phyloP scores from a whole-genome alignment of 2,888 invertebrate genomes.

The Tachina grossa region DNA sequence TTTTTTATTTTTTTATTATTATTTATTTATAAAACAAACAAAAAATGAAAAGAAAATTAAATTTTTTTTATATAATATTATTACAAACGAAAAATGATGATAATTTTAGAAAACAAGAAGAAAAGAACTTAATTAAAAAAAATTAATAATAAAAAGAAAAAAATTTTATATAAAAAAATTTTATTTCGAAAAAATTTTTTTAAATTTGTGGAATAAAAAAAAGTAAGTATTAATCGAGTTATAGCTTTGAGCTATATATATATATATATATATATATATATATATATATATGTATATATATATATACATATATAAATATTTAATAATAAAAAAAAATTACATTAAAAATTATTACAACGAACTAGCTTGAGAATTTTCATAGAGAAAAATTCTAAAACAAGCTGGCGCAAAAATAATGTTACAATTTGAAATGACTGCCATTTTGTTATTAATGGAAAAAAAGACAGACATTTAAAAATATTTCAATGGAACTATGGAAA shows the following conservation, averaged over 20 bases:
- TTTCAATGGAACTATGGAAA: too few species aligned
- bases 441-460: too few species aligned
- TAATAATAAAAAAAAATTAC: too few species aligned
- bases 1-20: constrained; percentile 63
- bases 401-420: too few species aligned
- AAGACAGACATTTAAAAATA: too few species aligned
- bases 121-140: constrained; percentile 35
- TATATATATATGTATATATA: too few species aligned
- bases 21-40: constrained; percentile 65
- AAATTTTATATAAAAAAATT: constrained; percentile 46
- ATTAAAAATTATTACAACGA: too few species aligned
- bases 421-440: too few species aligned
- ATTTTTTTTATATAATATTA: constrained; percentile 45
- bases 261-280: too few species aligned
- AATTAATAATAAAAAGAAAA: constrained; percentile 51
- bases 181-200: background rate
- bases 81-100: constrained; percentile 50
- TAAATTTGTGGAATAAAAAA: background rate
- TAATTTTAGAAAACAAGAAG: constrained; percentile 49
- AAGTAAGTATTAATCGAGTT: constrained; percentile 3
- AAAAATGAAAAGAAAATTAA: constrained; percentile 26
- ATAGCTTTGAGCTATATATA: too few species aligned
- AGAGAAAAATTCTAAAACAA: too few species aligned
- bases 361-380: background rate
- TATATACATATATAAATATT: too few species aligned